These are phyloP conservation scores for Ferrisia virgata DNA, from an alignment of 2,888 invertebrate species.

Conservation along the genomic window DNA sequence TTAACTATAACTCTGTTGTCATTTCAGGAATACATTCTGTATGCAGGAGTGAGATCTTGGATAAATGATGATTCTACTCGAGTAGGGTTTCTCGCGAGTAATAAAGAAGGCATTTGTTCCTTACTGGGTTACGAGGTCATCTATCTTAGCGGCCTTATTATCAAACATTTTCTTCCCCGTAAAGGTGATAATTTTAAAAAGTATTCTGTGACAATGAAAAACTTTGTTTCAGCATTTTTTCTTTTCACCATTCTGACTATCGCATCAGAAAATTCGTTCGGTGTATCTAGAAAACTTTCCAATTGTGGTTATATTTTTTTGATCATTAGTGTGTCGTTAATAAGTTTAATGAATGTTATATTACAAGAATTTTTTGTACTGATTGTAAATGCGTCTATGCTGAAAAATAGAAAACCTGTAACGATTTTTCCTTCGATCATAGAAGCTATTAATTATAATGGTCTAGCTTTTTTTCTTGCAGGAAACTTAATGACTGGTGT, in stretches of 20 bases:
- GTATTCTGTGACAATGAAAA: constrained; percentile 34
- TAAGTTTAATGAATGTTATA: constrained; percentile 59
- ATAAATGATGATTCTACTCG: constrained; percentile 63
- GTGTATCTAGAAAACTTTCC: constrained; percentile 74
- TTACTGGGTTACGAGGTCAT: constrained; percentile 79
- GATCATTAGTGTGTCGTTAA: constrained; percentile 65
- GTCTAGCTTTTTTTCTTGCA: constrained; percentile 47
- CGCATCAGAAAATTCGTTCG: constrained; percentile 57
- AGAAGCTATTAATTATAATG: constrained; percentile 47
- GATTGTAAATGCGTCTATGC: constrained; percentile 49
- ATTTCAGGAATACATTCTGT: constrained; percentile 66
- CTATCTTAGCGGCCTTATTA: constrained; percentile 70
- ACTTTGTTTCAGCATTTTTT: constrained; percentile 50
- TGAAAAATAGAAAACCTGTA: not conserved
- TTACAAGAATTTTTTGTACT: constrained; percentile 58
- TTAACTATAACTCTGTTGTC: constrained; percentile 60
- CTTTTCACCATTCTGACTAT: constrained; percentile 56
- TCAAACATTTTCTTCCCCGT: constrained; percentile 59
- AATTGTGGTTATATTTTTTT: constrained; percentile 79
- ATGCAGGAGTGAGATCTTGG: constrained; percentile 65
- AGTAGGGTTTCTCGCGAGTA: constrained; percentile 68
- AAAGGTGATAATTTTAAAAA: constrained; percentile 47
- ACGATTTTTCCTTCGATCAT: constrained; percentile 44
- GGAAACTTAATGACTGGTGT: constrained; percentile 47
- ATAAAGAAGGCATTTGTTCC: constrained; percentile 88